Conservation (phyloP, 2,113 vertebrate genomes). For the Nerophis lumbriciformis region DNA sequence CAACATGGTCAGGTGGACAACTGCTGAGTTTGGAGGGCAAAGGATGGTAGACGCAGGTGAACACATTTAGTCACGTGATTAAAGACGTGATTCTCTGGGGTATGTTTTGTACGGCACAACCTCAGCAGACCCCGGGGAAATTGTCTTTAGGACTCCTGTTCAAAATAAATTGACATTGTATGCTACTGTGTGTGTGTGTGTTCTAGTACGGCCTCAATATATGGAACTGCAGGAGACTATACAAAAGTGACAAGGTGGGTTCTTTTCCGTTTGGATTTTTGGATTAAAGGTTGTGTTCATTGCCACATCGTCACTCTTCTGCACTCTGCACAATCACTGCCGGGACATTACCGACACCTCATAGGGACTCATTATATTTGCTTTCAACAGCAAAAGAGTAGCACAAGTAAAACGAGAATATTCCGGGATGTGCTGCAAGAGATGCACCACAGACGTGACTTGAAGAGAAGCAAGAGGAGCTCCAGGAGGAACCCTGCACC, state of each 20-base stretch:
- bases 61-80: too few species aligned
- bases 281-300: neutral
- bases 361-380: too few species aligned
- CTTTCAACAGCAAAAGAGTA: slow-evolving; percentile 16
- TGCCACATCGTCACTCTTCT: neutral
- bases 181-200: slow-evolving; percentile 4
- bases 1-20: too few species aligned
- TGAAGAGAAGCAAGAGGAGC: slow-evolving; percentile 5
- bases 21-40: too few species aligned
- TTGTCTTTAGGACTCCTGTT: too few species aligned
- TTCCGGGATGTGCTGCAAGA: slow-evolving; percentile 65
- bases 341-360: neutral
- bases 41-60: too few species aligned
- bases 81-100: too few species aligned
- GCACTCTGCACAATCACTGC: neutral
- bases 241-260: slow-evolving; percentile 22
- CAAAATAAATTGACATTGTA: too few species aligned
- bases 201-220: slow-evolving; percentile 39
- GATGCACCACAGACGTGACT: slow-evolving; percentile 43
- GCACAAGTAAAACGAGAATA: slow-evolving; percentile 26
- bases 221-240: neutral
- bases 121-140: too few species aligned
- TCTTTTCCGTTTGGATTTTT: neutral
- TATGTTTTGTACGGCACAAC: too few species aligned
- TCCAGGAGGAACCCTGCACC: neutral